A percentile compares a stretch with the other conserved stretches of the same genome.
Evolutionary conservation across 2,888 invertebrate genomes (phyloP).

Genomic region (Leptogaster cylindrica): DNA sequence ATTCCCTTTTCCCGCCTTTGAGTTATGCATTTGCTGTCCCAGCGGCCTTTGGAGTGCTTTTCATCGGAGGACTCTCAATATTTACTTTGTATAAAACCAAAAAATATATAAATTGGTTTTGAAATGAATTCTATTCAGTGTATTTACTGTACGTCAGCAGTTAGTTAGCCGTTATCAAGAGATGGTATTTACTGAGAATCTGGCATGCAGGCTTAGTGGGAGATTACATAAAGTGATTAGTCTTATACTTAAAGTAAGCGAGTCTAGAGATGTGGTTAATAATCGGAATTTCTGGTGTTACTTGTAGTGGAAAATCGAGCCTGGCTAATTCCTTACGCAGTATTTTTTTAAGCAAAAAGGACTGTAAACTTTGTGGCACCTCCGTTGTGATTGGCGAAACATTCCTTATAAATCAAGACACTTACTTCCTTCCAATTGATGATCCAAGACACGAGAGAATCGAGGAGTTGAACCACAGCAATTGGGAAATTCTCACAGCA

Average conservation of each 20-base stretch:
- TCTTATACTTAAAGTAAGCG: too few relatives aligned
- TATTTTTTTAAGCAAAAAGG: constrained; percentile 55
- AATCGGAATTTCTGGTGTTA: constrained; percentile 79
- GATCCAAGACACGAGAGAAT: constrained; percentile 71
- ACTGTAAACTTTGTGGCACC: constrained; percentile 56
- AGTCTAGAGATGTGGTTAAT: constrained; percentile 67
- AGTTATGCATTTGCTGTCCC: constrained; percentile 68
- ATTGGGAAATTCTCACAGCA: constrained; percentile 76
- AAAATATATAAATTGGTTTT: constrained; percentile 9
- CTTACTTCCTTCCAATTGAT: constrained; percentile 73
- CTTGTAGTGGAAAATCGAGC: constrained; percentile 84
- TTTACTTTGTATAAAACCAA: constrained; percentile 68
- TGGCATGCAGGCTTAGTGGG: constrained; percentile 3
- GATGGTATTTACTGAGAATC: not conserved
- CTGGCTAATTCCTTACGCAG: constrained; percentile 67
- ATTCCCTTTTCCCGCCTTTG: constrained; percentile 65
- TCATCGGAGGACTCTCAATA: constrained; percentile 70
- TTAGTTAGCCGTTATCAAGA: not conserved
- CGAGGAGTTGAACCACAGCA: constrained; percentile 72
- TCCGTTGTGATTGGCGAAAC: constrained; percentile 60
- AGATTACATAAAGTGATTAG: constrained; percentile 4
- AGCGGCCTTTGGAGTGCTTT: constrained; percentile 68
- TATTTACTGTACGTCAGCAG: not conserved
- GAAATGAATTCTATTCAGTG: not conserved
- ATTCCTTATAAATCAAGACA: constrained; percentile 74